Conservation (phyloP, 2,888 invertebrate species). For the Parthenolecanium corni region DNA sequence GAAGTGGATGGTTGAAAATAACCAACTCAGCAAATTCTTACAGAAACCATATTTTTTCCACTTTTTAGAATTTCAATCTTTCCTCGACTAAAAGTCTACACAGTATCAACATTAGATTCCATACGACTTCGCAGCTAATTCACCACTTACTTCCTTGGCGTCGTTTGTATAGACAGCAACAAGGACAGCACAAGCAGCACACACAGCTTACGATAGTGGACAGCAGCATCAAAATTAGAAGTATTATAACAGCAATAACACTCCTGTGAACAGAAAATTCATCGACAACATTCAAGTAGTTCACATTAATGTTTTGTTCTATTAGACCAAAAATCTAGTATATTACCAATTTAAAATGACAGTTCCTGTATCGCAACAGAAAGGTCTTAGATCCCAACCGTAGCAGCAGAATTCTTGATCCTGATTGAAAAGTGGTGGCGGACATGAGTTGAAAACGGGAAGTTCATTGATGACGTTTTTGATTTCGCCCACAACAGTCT, state of each 20-base stretch:
- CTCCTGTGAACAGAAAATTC: neutral
- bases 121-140: neutral
- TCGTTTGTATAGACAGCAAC: constrained; percentile 43
- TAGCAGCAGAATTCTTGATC: constrained; percentile 19
- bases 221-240: constrained; percentile 32
- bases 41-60: no score
- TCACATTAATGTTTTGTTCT: no score
- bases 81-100: no score
- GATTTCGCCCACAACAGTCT: neutral
- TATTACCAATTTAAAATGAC: constrained; percentile 21
- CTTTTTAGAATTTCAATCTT: no score
- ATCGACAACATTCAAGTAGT: no score
- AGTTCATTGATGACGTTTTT: neutral
- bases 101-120: no score
- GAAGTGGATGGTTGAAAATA: no score
- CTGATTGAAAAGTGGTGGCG: neutral
- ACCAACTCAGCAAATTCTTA: no score
- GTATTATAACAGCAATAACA: constrained; percentile 15
- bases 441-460: constrained; percentile 1
- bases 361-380: constrained; percentile 6
- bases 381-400: neutral
- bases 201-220: constrained; percentile 55
- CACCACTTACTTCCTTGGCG: constrained; percentile 35
- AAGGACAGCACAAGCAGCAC: constrained; percentile 48
- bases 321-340: no score